Evolutionary conservation across 37 sponge, comb jelly and placozoan genomes (phyloP), one percentile per base, ranked within the genome.

Genomic region (Agelas oroides): DNA sequence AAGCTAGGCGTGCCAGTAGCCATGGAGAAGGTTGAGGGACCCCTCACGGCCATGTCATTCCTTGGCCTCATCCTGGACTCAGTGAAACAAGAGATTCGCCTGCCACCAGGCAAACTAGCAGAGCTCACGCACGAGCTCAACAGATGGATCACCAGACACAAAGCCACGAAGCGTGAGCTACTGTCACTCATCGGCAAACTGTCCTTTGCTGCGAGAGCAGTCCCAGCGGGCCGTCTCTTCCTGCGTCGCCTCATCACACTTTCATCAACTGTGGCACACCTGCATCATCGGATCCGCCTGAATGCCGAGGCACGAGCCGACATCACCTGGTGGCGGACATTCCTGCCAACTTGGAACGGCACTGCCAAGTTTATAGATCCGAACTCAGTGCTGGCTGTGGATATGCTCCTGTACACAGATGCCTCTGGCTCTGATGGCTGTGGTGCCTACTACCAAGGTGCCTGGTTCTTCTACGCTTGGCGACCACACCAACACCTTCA

Each of bases 261-360:
- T n/a, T n/a, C n/a, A n/a, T n/a, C n/a, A n/a, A n/a, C 73, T 80
- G 17, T n/a, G 18, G 25, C 46, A 73, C 40, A 52, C 21, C 46
- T 80, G 40, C 70, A 80, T 55, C 70, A 80, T 28, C 70, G 53
- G 28, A 67, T 80, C 18, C 70, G 34, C 70, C 81, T 80, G 20
- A 52, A 36, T 32, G 54, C 17, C 27, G 70, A 67, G 31, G 81
- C 81, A 40, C 23, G 70, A 11, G 75, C 46, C n/a, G 75, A 73
- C 46, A 73, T 73, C 75, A 46, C 25, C 16, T 80, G 81, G 81
- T 80, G 81, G n/a, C n/a, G n/a, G n/a, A n/a, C n/a, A n/a, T n/a
- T n/a, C n/a, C n/a, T n/a, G n/a, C n/a, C n/a, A n/a, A n/a, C n/a
- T n/a, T n/a, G n/a, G n/a, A n/a, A n/a, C n/a, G n/a, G n/a, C n/a